These are phyloP conservation scores for Sceliomorpha sp. DNA, from an alignment of 2,888 invertebrate species.

Conservation along the genomic window DNA sequence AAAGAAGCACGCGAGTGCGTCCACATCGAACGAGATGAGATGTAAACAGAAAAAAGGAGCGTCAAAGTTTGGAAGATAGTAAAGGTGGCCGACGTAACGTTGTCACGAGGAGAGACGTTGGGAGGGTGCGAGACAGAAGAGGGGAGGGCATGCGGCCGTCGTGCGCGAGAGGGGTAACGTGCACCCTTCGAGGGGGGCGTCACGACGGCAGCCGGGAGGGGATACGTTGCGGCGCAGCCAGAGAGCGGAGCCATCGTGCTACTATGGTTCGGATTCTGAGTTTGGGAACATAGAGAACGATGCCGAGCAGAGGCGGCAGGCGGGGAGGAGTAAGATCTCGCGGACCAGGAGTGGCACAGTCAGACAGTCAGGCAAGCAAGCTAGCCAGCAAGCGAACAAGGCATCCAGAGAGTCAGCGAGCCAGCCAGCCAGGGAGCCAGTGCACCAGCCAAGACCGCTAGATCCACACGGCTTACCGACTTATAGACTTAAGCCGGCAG, in stretches of 20 bases:
- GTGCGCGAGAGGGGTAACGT: slow-evolving; percentile 5
- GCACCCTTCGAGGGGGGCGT: slow-evolving; percentile 28
- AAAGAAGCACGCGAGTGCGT: slow-evolving; percentile 3
- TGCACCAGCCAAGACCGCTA: slow-evolving; percentile 72
- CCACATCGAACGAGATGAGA: slow-evolving; percentile 9
- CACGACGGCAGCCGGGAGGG: slow-evolving; percentile 21
- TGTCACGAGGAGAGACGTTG: no score
- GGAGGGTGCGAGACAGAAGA: background rate
- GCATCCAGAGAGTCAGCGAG: slow-evolving; percentile 72
- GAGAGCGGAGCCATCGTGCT: slow-evolving; percentile 59
- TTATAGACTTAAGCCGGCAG: slow-evolving; percentile 78
- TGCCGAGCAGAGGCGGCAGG: no score
- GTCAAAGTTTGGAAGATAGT: slow-evolving; percentile 12
- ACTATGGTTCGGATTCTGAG: slow-evolving; percentile 18
- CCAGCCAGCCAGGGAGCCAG: slow-evolving; percentile 79
- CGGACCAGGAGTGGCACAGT: slow-evolving; percentile 69
- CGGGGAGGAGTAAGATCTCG: slow-evolving; percentile 25
- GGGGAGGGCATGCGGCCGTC: background rate
- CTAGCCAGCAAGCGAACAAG: slow-evolving; percentile 66
- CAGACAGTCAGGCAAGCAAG: slow-evolving; percentile 76
- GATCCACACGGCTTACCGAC: slow-evolving; percentile 78
- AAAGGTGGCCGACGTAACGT: slow-evolving; percentile 3
- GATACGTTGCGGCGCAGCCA: slow-evolving; percentile 21
- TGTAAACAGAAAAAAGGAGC: slow-evolving; percentile 7
- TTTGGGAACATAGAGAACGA: slow-evolving; percentile 29